A percentile compares a stretch with the other conserved stretches of the same genome.
Evolutionary conservation across 2,888 invertebrate species (phyloP).

Genomic region (Nephrotoma flavescens): DNA sequence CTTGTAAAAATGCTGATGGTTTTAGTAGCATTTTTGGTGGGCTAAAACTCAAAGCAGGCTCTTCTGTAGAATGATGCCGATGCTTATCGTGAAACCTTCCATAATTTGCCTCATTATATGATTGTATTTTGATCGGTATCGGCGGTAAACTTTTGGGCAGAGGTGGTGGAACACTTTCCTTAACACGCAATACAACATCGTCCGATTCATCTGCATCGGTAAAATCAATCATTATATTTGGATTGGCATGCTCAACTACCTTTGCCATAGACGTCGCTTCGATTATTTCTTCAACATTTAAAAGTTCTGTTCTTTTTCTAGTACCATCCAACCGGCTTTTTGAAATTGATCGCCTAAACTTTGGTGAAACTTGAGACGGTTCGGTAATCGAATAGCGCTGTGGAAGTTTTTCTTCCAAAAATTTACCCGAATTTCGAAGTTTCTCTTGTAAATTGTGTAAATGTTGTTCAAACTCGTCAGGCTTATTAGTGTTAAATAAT

Average conservation of each 20-base stretch:
- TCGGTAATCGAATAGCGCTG: background rate
- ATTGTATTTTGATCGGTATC: background rate
- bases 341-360: background rate
- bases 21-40: background rate
- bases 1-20: background rate
- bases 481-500: background rate
- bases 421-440: background rate
- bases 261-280: background rate
- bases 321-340: constrained; percentile 3
- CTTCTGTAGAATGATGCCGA: background rate
- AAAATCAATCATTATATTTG: background rate
- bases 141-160: constrained; percentile 11
- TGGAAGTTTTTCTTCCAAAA: background rate
- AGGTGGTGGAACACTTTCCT: constrained; percentile 7
- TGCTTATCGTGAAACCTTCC: background rate
- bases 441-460: constrained; percentile 2
- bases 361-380: background rate
- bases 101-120: background rate
- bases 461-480: background rate
- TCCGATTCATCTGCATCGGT: background rate
- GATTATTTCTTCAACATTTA: constrained; percentile 8
- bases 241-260: background rate
- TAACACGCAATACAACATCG: background rate
- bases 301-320: background rate
- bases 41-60: background rate